Evolutionary conservation across 2,797 vertebrate genomes (phyloP).

Genomic region (Xenentodon cancila): DNA sequence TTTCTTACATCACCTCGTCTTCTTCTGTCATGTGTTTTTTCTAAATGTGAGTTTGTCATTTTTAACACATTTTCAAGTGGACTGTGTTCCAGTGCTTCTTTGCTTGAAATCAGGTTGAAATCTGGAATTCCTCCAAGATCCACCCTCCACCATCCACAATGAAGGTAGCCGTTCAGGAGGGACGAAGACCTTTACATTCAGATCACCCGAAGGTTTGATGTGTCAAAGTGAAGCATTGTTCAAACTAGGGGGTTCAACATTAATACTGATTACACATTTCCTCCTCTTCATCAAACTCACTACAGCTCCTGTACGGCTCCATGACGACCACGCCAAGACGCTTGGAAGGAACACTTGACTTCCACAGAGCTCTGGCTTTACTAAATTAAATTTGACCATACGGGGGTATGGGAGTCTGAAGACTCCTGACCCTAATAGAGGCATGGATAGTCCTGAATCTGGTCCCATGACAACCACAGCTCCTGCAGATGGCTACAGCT

Average conservation of each 20-base stretch:
- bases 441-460: background rate
- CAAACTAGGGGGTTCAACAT: slow-evolving; percentile 21
- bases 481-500: too few relatives aligned
- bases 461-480: background rate
- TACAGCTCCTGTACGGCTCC: background rate
- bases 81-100: background rate
- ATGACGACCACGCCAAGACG: background rate
- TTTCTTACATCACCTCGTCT: background rate
- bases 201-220: slow-evolving; percentile 53
- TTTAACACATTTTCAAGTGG: too few relatives aligned
- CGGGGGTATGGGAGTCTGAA: background rate
- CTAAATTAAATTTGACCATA: too few relatives aligned
- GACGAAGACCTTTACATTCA: slow-evolving; percentile 64
- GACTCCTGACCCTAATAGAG: background rate
- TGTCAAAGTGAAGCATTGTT: slow-evolving; percentile 57
- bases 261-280: slow-evolving; percentile 48
- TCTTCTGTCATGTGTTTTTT: background rate
- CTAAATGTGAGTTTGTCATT: too few relatives aligned
- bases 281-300: slow-evolving; percentile 8
- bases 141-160: background rate
- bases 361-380: background rate
- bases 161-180: slow-evolving; percentile 32
- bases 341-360: slow-evolving; percentile 2
- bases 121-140: background rate
- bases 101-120: background rate